These are phyloP conservation scores for Panzeria rudis DNA, from an alignment of 2,888 invertebrate genomes.

Conservation along the genomic window DNA sequence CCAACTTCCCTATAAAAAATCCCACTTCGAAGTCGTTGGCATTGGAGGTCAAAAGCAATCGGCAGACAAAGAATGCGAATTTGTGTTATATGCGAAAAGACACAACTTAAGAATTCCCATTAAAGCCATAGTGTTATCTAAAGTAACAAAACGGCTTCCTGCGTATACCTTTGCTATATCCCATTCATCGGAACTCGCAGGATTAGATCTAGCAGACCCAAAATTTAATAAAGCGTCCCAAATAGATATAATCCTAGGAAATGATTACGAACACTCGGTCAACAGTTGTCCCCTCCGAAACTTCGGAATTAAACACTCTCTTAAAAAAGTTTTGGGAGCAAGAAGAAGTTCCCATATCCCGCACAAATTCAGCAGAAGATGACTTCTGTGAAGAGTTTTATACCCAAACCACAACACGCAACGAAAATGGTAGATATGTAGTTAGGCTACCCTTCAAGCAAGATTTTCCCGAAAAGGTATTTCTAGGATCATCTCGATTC, in stretches of 20 bases:
- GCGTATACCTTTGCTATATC: neutral
- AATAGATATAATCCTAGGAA: no score
- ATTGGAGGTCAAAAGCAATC: no score
- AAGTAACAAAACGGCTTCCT: constrained; percentile 22
- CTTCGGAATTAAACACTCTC: neutral
- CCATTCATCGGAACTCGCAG: neutral
- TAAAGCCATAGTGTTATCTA: constrained; percentile 25
- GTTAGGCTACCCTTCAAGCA: no score
- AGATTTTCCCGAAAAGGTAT: constrained; percentile 25
- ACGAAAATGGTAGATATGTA: neutral
- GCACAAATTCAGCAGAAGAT: constrained; percentile 9
- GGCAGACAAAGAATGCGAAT: no score
- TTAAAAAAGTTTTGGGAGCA: constrained; percentile 45
- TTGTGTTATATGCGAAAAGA: no score
- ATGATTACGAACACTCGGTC: neutral
- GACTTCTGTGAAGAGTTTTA: constrained; percentile 24
- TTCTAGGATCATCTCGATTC: constrained; percentile 14
- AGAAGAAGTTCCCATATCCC: constrained; percentile 12
- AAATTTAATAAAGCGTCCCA: no score
- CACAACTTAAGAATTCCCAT: neutral
- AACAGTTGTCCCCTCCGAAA: no score
- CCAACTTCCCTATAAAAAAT: no score
- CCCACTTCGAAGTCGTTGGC: no score
- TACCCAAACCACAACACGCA: constrained; percentile 21
- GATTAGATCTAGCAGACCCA: neutral